Evolutionary conservation across 2,888 invertebrate species (phyloP), one percentile per base, ranked within the genome.

Genomic region (Dromius quadrimaculatus): DNA sequence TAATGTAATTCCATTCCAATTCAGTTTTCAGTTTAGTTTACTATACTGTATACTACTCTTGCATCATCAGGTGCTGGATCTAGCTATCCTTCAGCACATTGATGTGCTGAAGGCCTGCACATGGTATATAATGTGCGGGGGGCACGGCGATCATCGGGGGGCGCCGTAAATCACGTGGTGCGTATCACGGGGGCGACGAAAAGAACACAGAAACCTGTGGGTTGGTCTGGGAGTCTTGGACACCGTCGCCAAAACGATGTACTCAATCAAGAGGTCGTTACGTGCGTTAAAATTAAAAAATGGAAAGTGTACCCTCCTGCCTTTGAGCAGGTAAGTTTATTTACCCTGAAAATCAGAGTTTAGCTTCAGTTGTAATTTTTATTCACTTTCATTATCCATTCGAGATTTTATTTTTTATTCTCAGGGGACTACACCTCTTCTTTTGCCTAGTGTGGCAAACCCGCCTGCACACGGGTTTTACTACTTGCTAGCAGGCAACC

Each of bases 261-360:
- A n/a, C 45, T 45, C 32, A 32, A 47, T 5, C 17, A 32, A 17
- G 63, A 63, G 43, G 45, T 64, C 64, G 47, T 64, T 28, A 23
- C 64, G 19, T 32, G 47, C 15, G 28, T 32, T 32, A 43, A 45
- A 17, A 23, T 64, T n/a, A 64, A 64, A 20, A 64, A 45, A 41
- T 45, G 47, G 47, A 2, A 1, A 1, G 5, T 2, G 41, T 9
- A 15, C 17, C 17, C 15, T 17, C 41, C 41, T 41, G 41, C 41
- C 28, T 41, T 41, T 17, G 9, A 41, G 41, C 41, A 41, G 41
- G 41, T 41, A 41, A 6, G 28, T 28, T n/a, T n/a, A n/a, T n/a
- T n/a, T n/a, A n/a, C n/a, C n/a, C n/a, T n/a, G n/a, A n/a, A n/a
- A n/a, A n/a, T n/a, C n/a, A n/a, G n/a, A n/a, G n/a, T n/a, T n/a